Evolutionary conservation across 2,888 invertebrate species (phyloP).

Genomic region (Apocheima hispidaria): DNA sequence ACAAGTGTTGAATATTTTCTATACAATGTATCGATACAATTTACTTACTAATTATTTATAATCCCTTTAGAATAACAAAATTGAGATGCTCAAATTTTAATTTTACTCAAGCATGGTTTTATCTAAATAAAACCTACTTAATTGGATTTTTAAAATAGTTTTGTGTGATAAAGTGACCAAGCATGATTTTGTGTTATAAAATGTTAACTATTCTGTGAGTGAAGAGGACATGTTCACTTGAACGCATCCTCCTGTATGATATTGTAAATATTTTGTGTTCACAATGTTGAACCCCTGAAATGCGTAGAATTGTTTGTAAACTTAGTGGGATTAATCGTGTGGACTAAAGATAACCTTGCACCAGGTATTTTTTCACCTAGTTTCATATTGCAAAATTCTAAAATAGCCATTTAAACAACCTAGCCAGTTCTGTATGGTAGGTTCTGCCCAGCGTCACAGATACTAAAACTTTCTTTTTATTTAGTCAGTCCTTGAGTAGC

Average conservation of each 20-base stretch:
- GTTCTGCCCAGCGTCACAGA: too few relatives aligned
- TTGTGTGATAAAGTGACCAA: slow-evolving; percentile 11
- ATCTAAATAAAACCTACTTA: slow-evolving; percentile 9
- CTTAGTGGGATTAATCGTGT: neutral
- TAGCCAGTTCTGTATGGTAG: too few relatives aligned
- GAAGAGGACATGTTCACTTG: neutral
- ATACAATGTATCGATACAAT: neutral
- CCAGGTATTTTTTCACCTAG: neutral
- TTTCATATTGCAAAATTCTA: neutral
- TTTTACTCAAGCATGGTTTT: slow-evolving; percentile 32
- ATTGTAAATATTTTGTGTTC: slow-evolving; percentile 26
- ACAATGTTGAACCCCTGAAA: too few relatives aligned
- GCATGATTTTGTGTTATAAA: slow-evolving; percentile 22
- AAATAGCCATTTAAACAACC: neutral
- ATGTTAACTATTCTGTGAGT: neutral
- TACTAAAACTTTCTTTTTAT: too few relatives aligned
- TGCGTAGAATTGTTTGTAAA: too few relatives aligned
- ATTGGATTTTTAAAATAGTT: neutral
- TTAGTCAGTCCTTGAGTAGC: too few relatives aligned
- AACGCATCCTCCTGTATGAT: slow-evolving; percentile 1
- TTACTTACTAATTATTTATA: slow-evolving; percentile 12
- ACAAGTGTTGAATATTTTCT: slow-evolving; percentile 8
- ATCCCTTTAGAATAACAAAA: slow-evolving; percentile 7
- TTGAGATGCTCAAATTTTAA: neutral
- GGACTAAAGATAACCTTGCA: slow-evolving; percentile 3